Conservation (phyloP, 2,888 invertebrate genomes). For the Sarcophaga carnaria region DNA sequence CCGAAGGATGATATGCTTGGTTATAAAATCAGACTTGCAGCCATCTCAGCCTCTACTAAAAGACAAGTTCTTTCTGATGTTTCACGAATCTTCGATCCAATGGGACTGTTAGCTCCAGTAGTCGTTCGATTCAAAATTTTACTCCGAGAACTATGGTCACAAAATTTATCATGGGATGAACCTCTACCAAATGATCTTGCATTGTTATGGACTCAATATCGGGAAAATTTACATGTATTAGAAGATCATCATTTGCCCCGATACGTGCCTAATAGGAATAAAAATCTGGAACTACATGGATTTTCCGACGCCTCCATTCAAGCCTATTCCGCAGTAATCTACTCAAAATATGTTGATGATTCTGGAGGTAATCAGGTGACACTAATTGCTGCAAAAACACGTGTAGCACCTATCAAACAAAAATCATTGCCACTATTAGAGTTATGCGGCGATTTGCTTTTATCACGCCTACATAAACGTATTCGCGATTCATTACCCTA, state of each 20-base stretch:
- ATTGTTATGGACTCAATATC: conserved; percentile 4
- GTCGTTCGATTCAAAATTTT: conserved; percentile 45
- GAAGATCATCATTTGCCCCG: neutral
- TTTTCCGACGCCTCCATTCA: conserved; percentile 38
- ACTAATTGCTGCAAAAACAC: conserved; percentile 37
- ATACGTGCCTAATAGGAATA: neutral
- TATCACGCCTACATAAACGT: conserved; percentile 39
- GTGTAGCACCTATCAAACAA: conserved; percentile 44
- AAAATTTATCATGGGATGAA: conserved; percentile 41
- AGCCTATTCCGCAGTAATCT: conserved; percentile 23
- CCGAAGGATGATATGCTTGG: conserved; percentile 8
- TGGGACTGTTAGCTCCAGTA: conserved; percentile 31
- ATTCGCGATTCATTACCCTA: conserved; percentile 21
- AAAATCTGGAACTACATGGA: conserved; percentile 20
- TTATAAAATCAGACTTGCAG: conserved; percentile 3
- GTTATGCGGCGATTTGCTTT: conserved; percentile 35
- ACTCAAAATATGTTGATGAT: neutral
- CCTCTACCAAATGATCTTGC: conserved; percentile 15
- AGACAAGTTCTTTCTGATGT: conserved; percentile 38
- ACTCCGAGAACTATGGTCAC: conserved; percentile 24
- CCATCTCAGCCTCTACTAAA: neutral
- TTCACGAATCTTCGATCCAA: conserved; percentile 37
- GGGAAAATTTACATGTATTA: neutral
- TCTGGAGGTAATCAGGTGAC: neutral
- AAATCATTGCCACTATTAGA: conserved; percentile 27